phyloP scores from a whole-genome alignment of 2,797 vertebrate genomes.

The Acomys russatus region DNA sequence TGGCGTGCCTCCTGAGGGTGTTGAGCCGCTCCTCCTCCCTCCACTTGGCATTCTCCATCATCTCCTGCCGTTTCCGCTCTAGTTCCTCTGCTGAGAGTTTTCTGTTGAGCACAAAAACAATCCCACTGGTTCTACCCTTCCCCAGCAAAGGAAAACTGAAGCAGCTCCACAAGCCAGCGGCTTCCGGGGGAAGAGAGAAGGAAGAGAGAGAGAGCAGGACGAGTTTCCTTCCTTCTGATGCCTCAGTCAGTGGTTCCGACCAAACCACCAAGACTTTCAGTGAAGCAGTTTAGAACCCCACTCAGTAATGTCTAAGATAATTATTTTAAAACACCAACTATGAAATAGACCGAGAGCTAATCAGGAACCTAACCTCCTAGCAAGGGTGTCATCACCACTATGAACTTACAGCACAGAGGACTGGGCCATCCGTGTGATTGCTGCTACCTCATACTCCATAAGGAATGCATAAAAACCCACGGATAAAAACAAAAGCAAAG shows the following conservation, averaged over 20 bases:
- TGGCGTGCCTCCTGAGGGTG: conserved; percentile 93
- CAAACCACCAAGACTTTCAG: conserved; percentile 2
- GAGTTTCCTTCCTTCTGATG: conserved; percentile 8
- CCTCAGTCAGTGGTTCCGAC: neutral
- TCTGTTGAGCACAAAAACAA: conserved; percentile 85
- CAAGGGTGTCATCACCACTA: neutral
- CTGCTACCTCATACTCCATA: neutral
- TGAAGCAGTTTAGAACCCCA: conserved; percentile 30
- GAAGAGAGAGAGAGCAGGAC: neutral
- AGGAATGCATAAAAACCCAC: conserved; percentile 15
- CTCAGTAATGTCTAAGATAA: conserved; percentile 15
- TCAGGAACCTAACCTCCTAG: neutral
- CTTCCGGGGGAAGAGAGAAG: neutral
- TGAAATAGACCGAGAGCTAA: conserved; percentile 24
- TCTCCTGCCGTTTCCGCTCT: conserved; percentile 92
- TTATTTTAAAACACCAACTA: conserved; percentile 46
- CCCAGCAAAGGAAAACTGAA: neutral
- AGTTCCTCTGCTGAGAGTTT: conserved; percentile 94
- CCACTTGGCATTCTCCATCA: conserved; percentile 95
- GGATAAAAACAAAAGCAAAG: neutral
- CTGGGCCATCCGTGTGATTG: neutral
- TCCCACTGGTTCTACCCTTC: neutral
- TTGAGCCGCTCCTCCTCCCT: conserved; percentile 93
- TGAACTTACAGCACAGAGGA: neutral
- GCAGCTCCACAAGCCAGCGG: neutral